Evolutionary conservation across 2,888 invertebrate species (phyloP), one percentile per base, ranked within the genome.

Genomic region (Hyposoter dolosus): DNA sequence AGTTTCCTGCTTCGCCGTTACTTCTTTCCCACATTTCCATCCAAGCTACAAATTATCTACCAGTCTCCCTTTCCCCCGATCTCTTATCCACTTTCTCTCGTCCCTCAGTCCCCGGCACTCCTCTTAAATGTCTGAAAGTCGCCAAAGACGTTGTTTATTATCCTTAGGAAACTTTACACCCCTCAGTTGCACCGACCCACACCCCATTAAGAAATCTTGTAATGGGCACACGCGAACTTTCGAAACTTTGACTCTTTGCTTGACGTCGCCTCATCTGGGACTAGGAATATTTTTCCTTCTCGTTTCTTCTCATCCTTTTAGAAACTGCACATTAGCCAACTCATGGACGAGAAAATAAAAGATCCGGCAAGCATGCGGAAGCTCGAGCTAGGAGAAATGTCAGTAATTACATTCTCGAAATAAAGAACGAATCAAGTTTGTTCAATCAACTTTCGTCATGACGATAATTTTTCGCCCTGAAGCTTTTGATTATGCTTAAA

Each of bases 61-160:
- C 60, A 68, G 74, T 68, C 66, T 12, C 56, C 43, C 56, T 17
- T 23, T 63, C 68, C 63, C 23, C 71, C 56, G 43, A 28, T 23
- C 40, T 40, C 23, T 71, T 69, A 43, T 43, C 17, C 15, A 50
- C n/a, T 60, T 17, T 68, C 72, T n/a, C 32, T 47, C 35, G 23
- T n/a, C 45, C 72, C 69, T 43, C 66, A 28, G 63, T n/a, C 74
- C 69, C 23, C 60, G 47, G 63, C 50, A 40, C 68, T 43, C 23
- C 66, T 74, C 81, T 75, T 43, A 76, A 71, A 71, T 79, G 47
- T 45, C 63, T 63, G 43, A 50, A 69, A 82, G 78, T 82, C 63
- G 74, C 77, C 74, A 53, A 82, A 78, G 78, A 75, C 79, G 75
- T 82, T 85, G 85, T 85, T 85, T 85, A 82, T 82, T 79, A 79